These are phyloP conservation scores for Alectura lathami DNA, from an alignment of 2,113 vertebrate genomes.

Conservation along the genomic window DNA sequence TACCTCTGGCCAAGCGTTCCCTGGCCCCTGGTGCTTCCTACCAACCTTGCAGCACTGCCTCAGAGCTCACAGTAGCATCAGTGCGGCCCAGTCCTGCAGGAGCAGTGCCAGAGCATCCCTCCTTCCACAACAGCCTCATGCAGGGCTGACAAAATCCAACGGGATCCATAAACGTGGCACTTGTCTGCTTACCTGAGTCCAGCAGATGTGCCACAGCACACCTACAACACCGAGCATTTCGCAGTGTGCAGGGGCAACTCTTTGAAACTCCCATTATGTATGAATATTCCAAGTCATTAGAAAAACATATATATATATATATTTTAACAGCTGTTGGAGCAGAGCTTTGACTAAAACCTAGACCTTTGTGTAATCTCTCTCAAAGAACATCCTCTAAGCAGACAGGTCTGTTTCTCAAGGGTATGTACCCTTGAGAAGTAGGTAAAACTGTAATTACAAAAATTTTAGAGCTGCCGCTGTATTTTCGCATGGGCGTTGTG, in stretches of 20 bases:
- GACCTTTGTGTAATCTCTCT: not conserved
- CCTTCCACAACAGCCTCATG: not conserved
- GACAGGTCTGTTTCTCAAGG: not conserved
- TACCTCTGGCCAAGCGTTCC: not conserved
- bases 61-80: not conserved
- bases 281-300: not conserved
- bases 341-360: not conserved
- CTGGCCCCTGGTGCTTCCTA: not conserved
- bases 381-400: not conserved
- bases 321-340: not conserved
- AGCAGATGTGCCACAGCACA: not conserved
- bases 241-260: accelerated
- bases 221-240: not conserved
- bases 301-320: too few species aligned
- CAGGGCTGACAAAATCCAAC: accelerated
- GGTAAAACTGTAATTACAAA: not conserved
- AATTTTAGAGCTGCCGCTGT: not conserved
- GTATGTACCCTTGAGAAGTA: too few species aligned
- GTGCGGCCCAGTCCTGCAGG: accelerated
- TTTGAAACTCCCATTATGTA: not conserved
- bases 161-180: not conserved
- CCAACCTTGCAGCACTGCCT: not conserved
- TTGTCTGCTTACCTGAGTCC: not conserved
- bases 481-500: not conserved
- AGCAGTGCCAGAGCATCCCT: not conserved